Base-by-base conservation (phyloP, 2,797 vertebrate genomes). In the Nannoperca obscura region DNA sequence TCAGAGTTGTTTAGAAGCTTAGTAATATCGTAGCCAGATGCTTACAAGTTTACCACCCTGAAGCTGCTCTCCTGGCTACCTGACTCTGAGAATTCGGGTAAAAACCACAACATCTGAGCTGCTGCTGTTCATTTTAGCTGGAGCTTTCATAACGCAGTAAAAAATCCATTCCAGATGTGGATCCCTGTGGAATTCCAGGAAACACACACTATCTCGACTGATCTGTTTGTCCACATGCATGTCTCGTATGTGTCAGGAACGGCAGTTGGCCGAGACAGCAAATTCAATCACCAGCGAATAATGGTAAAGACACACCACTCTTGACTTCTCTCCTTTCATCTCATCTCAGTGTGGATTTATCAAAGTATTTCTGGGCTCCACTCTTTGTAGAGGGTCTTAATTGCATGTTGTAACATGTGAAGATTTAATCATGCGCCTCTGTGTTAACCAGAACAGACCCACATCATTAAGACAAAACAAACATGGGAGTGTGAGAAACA, bases 151-250 rank as follows among this genome's bases (percentile, higher is more conserved):
- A 82, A 73, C 3, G 54, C 78, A 67, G 73, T 66, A 68, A 52
- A 57, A 78, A 83, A 94, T 87, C 67, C 24, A 22, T 72, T 88
- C 91, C 94, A 94, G 91, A 94, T 93, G 91, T 91, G 77, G 76
- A 83, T 84, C 78, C 77, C 76, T 49, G 61, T 44, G 64, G 86
- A 87, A 88, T 89, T 92, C 88, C 81, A 84, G 85, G 89, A 92
- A 93, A 91, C 63, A 36, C 57, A 74, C 74, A 52, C 76, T 71
- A 84, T 86, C 82, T 86, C 54, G 71, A 46, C 63, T 42, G 59
- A 84, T 81, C 64, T 73, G 58, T 81, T 82, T 71, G 49, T 85
- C 66, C 79, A 68, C 58, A 84, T 50, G 61, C 54, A 83, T 57
- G 66, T 75, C 62, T 84, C 80, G 58, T 54, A 67, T 15, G 64